Base-by-base conservation (phyloP, 2,888 invertebrate genomes). In the Diarsia dahlii region DNA sequence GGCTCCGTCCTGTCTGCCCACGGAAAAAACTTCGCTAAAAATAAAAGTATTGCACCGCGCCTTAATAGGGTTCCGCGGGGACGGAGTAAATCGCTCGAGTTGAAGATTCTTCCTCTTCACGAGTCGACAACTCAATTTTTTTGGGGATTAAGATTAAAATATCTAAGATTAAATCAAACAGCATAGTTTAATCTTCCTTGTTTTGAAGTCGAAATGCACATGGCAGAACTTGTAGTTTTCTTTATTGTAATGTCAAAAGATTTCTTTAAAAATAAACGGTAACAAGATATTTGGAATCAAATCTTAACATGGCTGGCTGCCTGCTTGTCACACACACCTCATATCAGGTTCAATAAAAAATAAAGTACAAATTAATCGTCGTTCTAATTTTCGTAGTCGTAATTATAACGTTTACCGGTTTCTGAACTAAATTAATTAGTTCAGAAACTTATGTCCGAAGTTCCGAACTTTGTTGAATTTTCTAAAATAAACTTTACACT, bases 1-100 rank as follows among this genome's bases (percentile, higher is more conserved):
- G 91, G 92, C 92, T 91, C 92, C 92, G 84, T 67, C 79, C 88
- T 84, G 93, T 93, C 93, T 93, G 89, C 85, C 52, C 79, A 71
- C 78, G 90, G 64, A 88, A 93, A 94, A 93, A 94, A 93, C 90
- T 85, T 72, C 63, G 74, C 78, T 87, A 88, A 91, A 91, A 93
- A 93, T 90, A 92, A 92, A 93, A 91, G 87, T 91, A 91, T 84
- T 83, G 85, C 87, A 88, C 85, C 75, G 81, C 79, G 73, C 85
- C 87, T 88, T 90, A 85, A 84, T 81, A 86, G 93, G 86, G 92
- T 78, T 90, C 91, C 89, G 77, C 68, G 46, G 76, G 65, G 20
- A 66, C 60, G 66, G n/a, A n/a, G 28, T 6, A 48, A 71, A 67
- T 70, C 69, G 34, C 65, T 45, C 39, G 9, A 5, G 50, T 23